A percentile compares a stretch with the other conserved stretches of the same genome.
Evolutionary conservation across 1,140 invertebrate genomes (phyloP).

Genomic region (Zaprionus davidi): DNA sequence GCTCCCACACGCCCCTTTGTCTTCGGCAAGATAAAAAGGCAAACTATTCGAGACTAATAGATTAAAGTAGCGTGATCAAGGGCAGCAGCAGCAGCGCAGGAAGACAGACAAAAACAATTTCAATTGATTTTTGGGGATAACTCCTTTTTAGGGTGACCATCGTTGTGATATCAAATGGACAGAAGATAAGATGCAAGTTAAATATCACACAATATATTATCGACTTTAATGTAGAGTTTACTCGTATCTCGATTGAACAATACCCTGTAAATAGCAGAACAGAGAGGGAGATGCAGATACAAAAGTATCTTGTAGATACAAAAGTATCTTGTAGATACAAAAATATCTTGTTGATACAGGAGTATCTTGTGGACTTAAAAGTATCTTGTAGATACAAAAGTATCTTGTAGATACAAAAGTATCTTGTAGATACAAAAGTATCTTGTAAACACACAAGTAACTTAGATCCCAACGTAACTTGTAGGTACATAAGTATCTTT

Average conservation of each 20-base stretch:
- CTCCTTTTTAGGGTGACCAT: conserved; percentile 1
- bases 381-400: too few species aligned
- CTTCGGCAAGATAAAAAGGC: background rate
- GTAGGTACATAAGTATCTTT: too few species aligned
- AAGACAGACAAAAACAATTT: background rate
- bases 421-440: background rate
- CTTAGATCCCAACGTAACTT: too few species aligned
- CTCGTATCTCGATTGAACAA: background rate
- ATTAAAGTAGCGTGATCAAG: conserved; percentile 23
- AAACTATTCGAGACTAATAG: conserved; percentile 35
- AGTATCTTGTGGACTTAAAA: background rate
- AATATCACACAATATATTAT: background rate
- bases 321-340: background rate
- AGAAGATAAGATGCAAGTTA: background rate
- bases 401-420: background rate
- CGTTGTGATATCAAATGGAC: background rate
- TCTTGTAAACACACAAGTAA: too few species aligned
- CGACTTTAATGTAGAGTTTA: background rate
- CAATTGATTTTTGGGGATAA: conserved; percentile 4
- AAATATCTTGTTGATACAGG: background rate
- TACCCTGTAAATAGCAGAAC: background rate
- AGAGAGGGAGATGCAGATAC: too few species aligned
- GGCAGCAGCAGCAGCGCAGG: background rate
- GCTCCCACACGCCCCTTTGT: background rate
- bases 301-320: background rate